A percentile compares a stretch with the other conserved stretches of the same genome.
Evolutionary conservation across 2,888 invertebrate species (phyloP).

Genomic region (Agrotis ipsilon): DNA sequence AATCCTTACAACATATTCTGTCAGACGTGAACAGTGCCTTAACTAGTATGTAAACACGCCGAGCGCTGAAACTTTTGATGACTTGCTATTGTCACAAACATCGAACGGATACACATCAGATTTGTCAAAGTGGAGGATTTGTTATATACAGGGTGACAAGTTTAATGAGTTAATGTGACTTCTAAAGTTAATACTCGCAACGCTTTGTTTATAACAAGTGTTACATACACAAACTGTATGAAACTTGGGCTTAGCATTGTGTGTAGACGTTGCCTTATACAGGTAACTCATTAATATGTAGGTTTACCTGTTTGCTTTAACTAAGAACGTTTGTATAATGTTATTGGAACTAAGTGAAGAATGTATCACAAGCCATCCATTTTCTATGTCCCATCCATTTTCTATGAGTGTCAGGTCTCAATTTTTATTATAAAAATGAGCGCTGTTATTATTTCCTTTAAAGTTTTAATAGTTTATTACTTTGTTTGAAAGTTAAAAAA

Average conservation of each 20-base stretch:
- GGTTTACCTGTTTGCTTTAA: slow-evolving; percentile 23
- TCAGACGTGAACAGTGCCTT: slow-evolving; percentile 10
- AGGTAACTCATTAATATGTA: slow-evolving; percentile 44
- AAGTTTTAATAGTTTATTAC: background rate
- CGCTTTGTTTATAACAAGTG: slow-evolving; percentile 63
- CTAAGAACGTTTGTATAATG: background rate
- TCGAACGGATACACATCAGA: slow-evolving; percentile 57
- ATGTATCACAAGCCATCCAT: slow-evolving; percentile 1
- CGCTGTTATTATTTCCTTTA: background rate
- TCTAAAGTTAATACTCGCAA: slow-evolving; percentile 71
- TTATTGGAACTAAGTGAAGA: slow-evolving; percentile 6
- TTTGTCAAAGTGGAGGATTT: slow-evolving; percentile 63
- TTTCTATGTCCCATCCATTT: slow-evolving; percentile 8
- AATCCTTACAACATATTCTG: background rate
- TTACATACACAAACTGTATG: slow-evolving; percentile 58
- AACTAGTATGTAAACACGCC: slow-evolving; percentile 39
- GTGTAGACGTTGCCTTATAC: slow-evolving; percentile 17
- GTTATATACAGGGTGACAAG: slow-evolving; percentile 70
- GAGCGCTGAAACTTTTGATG: slow-evolving; percentile 55
- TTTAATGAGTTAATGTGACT: slow-evolving; percentile 73
- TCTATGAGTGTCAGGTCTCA: background rate
- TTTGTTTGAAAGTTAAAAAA: background rate
- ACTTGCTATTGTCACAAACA: slow-evolving; percentile 56
- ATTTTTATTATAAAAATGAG: background rate
- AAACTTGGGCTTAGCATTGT: slow-evolving; percentile 38